Evolutionary conservation across 2,888 invertebrate genomes (phyloP), one percentile per base, ranked within the genome.

Genomic region (Hipparchia semele): DNA sequence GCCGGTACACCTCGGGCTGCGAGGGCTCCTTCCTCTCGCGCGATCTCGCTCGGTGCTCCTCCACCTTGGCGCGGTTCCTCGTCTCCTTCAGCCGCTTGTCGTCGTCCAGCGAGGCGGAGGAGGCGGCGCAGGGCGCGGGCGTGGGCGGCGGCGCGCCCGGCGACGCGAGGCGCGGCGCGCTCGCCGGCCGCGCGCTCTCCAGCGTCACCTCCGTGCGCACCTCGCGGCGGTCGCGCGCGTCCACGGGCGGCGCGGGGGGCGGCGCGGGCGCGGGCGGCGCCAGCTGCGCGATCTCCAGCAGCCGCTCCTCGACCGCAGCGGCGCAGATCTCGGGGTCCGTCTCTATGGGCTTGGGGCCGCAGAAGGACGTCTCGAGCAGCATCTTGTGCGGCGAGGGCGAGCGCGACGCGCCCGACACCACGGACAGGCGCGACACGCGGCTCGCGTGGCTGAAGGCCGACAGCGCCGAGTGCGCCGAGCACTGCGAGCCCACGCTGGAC

Each of bases 341-440:
- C 75, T 95, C 90, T 70, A 95, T 94, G 0, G 97, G 96, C 83
- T 97, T 97, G 68, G 96, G 96, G 0, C 98, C 98, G 88, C 98
- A 98, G 87, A 98, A 98, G 0, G 98, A 98, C 0, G 98, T 98
- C 90, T 98, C 98, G 73, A 98, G 94, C 71, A 98, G 94, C 96
- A 98, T 97, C 87, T 97, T 97, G 92, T 98, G 98, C n/a, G 98
- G 98, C 12, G 98, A 98, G 2, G 98, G 98, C 51, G 97, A 97
- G 75, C 97, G 95, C 6, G 96, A 96, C 39, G 92, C 84, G 62
- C 91, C 94, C 12, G 95, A 95, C 72, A 92, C 94, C 10, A 87
- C 92, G 2, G 94, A 94, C 3, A 94, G 85, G 33, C 89, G 87
- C n/a, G 90, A 92, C 65, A 87, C 84, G 64, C 84, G 89, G 73